Evolutionary conservation across 2,797 vertebrate species (phyloP).

Genomic region (Phoxinus dragarum): DNA sequence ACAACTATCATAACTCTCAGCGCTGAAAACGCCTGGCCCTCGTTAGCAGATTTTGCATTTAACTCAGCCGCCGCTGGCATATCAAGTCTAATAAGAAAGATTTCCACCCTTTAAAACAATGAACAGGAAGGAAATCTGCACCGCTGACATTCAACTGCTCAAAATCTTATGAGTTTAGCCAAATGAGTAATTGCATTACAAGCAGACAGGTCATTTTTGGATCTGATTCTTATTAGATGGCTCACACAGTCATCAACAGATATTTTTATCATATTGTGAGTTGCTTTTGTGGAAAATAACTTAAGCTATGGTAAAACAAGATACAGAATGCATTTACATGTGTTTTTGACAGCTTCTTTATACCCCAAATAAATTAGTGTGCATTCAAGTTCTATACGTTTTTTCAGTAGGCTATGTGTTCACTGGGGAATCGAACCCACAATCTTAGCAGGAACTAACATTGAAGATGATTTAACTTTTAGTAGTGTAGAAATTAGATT

Average conservation of each 20-base stretch:
- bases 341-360: background rate
- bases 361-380: background rate
- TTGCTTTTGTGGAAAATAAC: background rate
- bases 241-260: too few relatives aligned
- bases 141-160: background rate
- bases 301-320: background rate
- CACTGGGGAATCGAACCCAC: too few relatives aligned
- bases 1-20: background rate
- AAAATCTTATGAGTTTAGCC: background rate
- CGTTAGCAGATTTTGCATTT: background rate
- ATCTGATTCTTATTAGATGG: background rate
- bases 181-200: conserved; percentile 8
- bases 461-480: background rate
- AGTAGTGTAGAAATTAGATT: background rate
- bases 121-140: conserved; percentile 41
- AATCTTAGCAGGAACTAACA: too few relatives aligned
- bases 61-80: background rate
- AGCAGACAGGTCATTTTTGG: background rate
- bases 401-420: background rate
- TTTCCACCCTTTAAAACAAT: conserved; percentile 40
- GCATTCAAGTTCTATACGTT: background rate
- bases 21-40: background rate
- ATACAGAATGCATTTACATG: background rate
- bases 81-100: conserved; percentile 12
- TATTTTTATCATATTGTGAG: background rate